These are phyloP conservation scores for Cheilosia vulpina DNA, from an alignment of 2,888 invertebrate genomes.

Conservation along the genomic window DNA sequence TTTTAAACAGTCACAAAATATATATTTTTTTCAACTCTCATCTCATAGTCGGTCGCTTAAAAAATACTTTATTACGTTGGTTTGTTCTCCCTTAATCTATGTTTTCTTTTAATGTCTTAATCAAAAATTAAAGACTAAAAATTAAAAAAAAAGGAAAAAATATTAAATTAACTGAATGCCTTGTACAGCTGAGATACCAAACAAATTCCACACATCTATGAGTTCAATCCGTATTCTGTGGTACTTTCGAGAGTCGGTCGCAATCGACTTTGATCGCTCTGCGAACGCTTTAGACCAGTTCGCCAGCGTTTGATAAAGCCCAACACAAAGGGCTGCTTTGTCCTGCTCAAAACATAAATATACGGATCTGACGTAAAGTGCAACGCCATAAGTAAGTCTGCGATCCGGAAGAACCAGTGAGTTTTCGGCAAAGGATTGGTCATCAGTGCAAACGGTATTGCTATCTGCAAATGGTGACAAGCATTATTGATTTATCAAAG, in stretches of 20 bases:
- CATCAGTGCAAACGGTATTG: slow-evolving; percentile 86
- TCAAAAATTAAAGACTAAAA: slow-evolving; percentile 35
- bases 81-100: slow-evolving; percentile 32
- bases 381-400: slow-evolving; percentile 90
- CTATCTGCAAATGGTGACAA: slow-evolving; percentile 84
- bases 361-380: slow-evolving; percentile 94
- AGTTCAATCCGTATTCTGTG: slow-evolving; percentile 80
- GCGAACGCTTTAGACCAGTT: slow-evolving; percentile 80
- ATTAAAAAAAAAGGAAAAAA: slow-evolving; percentile 17
- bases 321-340: slow-evolving; percentile 82
- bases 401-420: slow-evolving; percentile 84
- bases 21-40: slow-evolving; percentile 23
- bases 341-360: slow-evolving; percentile 90
- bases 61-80: slow-evolving; percentile 46
- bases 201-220: slow-evolving; percentile 60
- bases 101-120: slow-evolving; percentile 46
- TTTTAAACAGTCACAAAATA: slow-evolving; percentile 70
- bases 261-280: slow-evolving; percentile 82
- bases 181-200: slow-evolving; percentile 58
- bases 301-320: slow-evolving; percentile 81
- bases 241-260: slow-evolving; percentile 82
- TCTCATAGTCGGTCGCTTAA: slow-evolving; percentile 16
- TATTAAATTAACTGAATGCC: slow-evolving; percentile 56
- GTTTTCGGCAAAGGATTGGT: slow-evolving; percentile 78
- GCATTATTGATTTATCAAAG: too few relatives aligned